Percentiles rank a stretch among this genome's conserved stretches.
phyloP scores from a whole-genome alignment of 2,797 vertebrate species.

The Paramormyrops hopkinsi region DNA sequence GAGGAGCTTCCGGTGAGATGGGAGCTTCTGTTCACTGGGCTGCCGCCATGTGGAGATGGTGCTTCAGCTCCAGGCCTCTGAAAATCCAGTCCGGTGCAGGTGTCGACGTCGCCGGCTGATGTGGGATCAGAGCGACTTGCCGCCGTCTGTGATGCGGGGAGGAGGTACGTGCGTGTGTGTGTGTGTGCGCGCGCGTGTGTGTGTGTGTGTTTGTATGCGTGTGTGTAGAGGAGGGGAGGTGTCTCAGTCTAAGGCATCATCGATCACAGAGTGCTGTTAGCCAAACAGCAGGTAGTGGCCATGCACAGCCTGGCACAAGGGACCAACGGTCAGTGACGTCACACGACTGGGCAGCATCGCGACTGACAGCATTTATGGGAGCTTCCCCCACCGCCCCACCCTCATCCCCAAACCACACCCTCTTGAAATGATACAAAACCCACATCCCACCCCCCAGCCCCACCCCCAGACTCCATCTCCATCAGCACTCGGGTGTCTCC shows the following conservation, averaged over 20 bases:
- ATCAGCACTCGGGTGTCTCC: constrained; percentile 71
- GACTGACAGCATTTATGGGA: constrained; percentile 43
- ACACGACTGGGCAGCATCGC: constrained; percentile 45
- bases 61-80: neutral
- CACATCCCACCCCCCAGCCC: constrained; percentile 24
- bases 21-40: constrained; percentile 14
- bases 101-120: neutral
- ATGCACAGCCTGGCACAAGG: constrained; percentile 51
- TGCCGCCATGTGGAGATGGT: constrained; percentile 34
- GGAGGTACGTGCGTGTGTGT: neutral
- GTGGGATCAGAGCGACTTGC: neutral
- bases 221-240: neutral
- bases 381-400: constrained; percentile 27
- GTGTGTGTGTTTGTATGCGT: neutral
- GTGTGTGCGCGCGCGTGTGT: neutral
- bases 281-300: constrained; percentile 49
- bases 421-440: neutral
- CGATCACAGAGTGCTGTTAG: constrained; percentile 35
- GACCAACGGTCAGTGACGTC: constrained; percentile 43
- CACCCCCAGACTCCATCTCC: constrained; percentile 38
- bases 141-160: no score
- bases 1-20: neutral
- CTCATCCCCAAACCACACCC: constrained; percentile 13
- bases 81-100: neutral
- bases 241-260: constrained; percentile 27